Percentiles rank a stretch among this genome's conserved stretches.
phyloP scores from a whole-genome alignment of 2,888 invertebrate genomes.

The Smittia aterrima region DNA sequence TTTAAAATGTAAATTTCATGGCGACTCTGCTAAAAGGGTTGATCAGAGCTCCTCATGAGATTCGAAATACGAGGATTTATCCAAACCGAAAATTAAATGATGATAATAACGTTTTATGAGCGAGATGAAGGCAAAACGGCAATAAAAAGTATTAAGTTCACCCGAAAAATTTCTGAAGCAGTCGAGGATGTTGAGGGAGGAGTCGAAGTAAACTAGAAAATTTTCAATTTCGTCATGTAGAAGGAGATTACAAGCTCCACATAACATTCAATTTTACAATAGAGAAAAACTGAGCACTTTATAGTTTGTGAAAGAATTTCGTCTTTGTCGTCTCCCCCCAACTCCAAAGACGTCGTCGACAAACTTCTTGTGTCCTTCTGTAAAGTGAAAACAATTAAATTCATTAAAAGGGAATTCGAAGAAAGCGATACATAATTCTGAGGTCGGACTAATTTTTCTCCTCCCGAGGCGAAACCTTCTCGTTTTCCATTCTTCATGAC shows the following conservation, averaged over 20 bases:
- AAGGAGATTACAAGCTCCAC: constrained; percentile 37
- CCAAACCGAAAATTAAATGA: constrained; percentile 37
- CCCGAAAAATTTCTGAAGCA: constrained; percentile 24
- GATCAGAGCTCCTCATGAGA: background rate
- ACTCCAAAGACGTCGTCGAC: background rate
- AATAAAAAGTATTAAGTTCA: constrained; percentile 40
- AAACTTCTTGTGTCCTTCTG: constrained; percentile 27
- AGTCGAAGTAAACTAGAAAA: constrained; percentile 16
- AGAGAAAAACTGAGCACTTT: background rate
- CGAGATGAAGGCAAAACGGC: constrained; percentile 22
- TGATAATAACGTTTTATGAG: constrained; percentile 40
- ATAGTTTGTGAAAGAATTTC: constrained; percentile 34
- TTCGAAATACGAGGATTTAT: background rate
- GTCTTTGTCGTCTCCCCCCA: constrained; percentile 4
- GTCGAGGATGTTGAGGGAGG: background rate
- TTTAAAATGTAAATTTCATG: background rate
- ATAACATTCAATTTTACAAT: constrained; percentile 38
- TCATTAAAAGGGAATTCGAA: constrained; percentile 27
- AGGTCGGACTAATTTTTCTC: background rate
- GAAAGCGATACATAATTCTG: constrained; percentile 25
- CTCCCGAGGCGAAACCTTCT: background rate
- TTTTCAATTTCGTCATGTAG: constrained; percentile 31
- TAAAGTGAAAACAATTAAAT: constrained; percentile 30
- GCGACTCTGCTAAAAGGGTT: constrained; percentile 19
- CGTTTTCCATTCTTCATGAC: background rate